phyloP scores from a whole-genome alignment of 2,797 vertebrate genomes.

The Liasis olivaceus region DNA sequence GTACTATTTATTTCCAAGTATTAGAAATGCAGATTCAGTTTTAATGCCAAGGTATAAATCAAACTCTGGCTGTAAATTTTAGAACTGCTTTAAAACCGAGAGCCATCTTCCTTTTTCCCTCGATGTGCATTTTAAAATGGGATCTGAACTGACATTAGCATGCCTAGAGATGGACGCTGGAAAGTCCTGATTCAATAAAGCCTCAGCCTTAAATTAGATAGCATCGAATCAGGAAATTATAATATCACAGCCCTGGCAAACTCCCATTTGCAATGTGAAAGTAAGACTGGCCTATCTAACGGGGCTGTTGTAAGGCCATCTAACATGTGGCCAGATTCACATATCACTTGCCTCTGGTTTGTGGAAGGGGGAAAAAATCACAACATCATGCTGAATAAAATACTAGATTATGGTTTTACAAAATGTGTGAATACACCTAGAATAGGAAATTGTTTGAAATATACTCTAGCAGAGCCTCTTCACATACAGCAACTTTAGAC shows the following conservation, averaged over 20 bases:
- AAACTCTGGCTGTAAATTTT: constrained; percentile 9
- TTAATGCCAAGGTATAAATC: background rate
- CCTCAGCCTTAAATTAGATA: background rate
- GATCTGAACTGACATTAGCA: background rate
- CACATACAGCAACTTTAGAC: background rate
- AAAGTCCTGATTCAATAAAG: background rate
- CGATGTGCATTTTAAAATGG: background rate
- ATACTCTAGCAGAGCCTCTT: background rate
- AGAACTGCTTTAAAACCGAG: background rate
- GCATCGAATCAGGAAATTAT: background rate
- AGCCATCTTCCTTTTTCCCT: background rate
- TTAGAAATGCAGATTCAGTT: background rate
- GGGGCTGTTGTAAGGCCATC: background rate
- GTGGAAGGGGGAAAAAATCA: background rate
- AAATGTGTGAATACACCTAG: background rate
- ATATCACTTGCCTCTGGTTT: background rate
- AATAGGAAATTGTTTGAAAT: background rate
- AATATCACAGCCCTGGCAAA: background rate
- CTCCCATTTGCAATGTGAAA: background rate
- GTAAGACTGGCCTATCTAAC: background rate
- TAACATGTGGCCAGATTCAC: background rate
- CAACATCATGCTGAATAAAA: background rate
- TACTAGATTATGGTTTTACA: background rate
- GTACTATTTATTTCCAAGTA: constrained; percentile 15
- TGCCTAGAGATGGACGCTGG: background rate